phyloP scores from a whole-genome alignment of 1,140 invertebrate species.

The Lasioglossum albipes region DNA sequence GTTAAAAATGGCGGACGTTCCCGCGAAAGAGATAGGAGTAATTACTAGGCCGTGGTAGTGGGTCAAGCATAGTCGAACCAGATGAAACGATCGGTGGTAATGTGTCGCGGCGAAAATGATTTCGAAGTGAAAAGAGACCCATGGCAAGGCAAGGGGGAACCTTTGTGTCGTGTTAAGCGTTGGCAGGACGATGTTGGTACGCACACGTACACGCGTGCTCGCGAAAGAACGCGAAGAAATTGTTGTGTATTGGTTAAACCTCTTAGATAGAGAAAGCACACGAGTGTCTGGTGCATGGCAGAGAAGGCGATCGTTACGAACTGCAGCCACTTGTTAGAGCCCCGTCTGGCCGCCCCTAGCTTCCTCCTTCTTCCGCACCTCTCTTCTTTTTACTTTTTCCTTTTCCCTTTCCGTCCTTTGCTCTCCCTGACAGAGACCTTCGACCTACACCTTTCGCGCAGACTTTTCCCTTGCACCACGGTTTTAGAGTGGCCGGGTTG shows the following conservation, averaged over 20 bases:
- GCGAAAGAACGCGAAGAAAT: not conserved
- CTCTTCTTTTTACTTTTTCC: not conserved
- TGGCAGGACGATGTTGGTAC: constrained; percentile 11
- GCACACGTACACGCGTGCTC: not conserved
- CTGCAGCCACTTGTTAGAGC: constrained; percentile 69
- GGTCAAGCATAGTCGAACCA: not conserved
- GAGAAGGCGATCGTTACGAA: constrained; percentile 65
- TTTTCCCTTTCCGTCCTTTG: constrained; percentile 10
- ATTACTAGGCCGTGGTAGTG: no score
- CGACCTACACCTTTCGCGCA: constrained; percentile 36
- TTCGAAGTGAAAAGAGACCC: constrained; percentile 21
- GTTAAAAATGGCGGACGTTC: no score
- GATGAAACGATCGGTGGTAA: not conserved
- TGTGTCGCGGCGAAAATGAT: constrained; percentile 32
- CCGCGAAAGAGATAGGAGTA: no score
- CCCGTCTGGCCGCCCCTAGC: constrained; percentile 50
- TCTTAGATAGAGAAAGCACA: constrained; percentile 52
- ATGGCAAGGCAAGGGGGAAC: constrained; percentile 12
- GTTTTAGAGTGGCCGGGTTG: not conserved
- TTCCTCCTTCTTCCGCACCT: constrained; percentile 13
- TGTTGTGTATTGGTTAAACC: constrained; percentile 48
- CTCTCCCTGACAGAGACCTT: constrained; percentile 22
- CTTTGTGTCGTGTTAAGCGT: constrained; percentile 48
- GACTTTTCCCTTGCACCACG: constrained; percentile 1
- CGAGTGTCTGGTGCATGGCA: constrained; percentile 62